phyloP scores from a whole-genome alignment of 2,113 vertebrate genomes.

The human (Homo sapiens) region DNA sequence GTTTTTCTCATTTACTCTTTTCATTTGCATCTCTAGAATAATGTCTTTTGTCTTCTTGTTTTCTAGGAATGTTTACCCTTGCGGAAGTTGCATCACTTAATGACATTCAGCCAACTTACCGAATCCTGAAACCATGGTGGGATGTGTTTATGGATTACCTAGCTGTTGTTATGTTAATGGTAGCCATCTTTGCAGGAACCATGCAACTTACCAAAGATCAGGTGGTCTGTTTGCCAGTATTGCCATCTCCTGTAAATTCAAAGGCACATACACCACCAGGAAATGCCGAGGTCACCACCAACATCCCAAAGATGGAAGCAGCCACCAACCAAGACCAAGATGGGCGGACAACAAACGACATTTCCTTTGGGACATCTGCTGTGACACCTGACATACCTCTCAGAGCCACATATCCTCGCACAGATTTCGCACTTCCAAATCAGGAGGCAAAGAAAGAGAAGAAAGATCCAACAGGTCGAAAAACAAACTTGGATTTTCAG shows the following conservation, averaged over 20 bases:
- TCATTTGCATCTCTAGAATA: background rate
- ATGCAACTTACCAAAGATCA: constrained; percentile 99
- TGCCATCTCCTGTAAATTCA: constrained; percentile 88
- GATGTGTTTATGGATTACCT: constrained; percentile 99
- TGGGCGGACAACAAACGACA: constrained; percentile 67
- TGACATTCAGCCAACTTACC: constrained; percentile 98
- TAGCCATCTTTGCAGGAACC: constrained; percentile 98
- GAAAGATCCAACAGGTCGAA: constrained; percentile 88
- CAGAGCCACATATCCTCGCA: constrained; percentile 81
- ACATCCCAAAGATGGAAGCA: constrained; percentile 76
- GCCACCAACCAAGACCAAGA: constrained; percentile 78
- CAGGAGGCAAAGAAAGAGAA: constrained; percentile 83
- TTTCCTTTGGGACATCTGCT: constrained; percentile 84
- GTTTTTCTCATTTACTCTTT: background rate
- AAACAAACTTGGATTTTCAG: constrained; percentile 98
- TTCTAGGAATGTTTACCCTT: constrained; percentile 99
- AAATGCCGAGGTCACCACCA: constrained; percentile 74
- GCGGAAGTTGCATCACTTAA: constrained; percentile 98
- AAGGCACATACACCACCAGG: constrained; percentile 79
- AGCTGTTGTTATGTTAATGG: constrained; percentile 98
- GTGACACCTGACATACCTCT: constrained; percentile 85
- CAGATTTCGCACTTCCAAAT: constrained; percentile 80
- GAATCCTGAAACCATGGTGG: constrained; percentile 99
- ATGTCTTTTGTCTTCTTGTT: constrained; percentile 72
- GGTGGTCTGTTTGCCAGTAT: constrained; percentile 96